These are phyloP conservation scores for Acrocyrtus sp. DNA, from an alignment of 2,888 invertebrate species.

Conservation along the genomic window DNA sequence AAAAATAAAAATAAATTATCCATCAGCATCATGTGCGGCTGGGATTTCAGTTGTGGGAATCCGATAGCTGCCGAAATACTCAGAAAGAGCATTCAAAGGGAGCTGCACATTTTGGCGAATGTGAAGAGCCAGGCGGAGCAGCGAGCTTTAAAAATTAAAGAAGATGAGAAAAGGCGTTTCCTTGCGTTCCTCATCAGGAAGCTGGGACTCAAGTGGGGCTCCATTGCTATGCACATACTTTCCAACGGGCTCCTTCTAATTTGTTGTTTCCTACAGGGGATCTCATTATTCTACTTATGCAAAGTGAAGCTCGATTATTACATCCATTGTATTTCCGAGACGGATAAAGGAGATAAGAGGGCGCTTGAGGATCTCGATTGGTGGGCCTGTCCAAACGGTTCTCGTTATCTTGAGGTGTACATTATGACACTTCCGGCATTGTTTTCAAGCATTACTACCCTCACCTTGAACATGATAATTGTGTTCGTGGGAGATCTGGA, in stretches of 20 bases:
- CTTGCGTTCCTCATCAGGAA: conserved; percentile 5
- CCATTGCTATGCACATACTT: conserved; percentile 14
- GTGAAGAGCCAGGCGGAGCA: too few species aligned
- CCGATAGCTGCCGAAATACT: conserved; percentile 11
- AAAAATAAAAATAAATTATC: too few species aligned
- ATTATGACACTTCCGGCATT: conserved; percentile 24
- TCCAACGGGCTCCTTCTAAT: conserved; percentile 14
- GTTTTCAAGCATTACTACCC: conserved; percentile 19
- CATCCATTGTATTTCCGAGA: background rate
- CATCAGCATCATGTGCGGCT: conserved; percentile 37
- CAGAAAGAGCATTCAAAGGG: conserved; percentile 31
- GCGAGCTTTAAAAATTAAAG: too few species aligned
- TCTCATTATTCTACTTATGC: conserved; percentile 7
- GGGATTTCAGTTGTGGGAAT: conserved; percentile 46
- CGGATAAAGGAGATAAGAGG: conserved; percentile 2
- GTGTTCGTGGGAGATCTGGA: conserved; percentile 18
- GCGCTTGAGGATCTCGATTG: background rate
- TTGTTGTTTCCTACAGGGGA: background rate
- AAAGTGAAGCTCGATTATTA: conserved; percentile 23
- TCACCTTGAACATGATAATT: conserved; percentile 20
- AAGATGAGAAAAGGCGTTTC: background rate
- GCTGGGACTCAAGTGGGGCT: conserved; percentile 20
- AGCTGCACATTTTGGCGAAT: conserved; percentile 10
- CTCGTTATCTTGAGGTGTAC: background rate
- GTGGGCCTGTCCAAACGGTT: conserved; percentile 26